These are phyloP conservation scores for Physocephala rufipes DNA, from an alignment of 2,888 invertebrate species.

Conservation along the genomic window DNA sequence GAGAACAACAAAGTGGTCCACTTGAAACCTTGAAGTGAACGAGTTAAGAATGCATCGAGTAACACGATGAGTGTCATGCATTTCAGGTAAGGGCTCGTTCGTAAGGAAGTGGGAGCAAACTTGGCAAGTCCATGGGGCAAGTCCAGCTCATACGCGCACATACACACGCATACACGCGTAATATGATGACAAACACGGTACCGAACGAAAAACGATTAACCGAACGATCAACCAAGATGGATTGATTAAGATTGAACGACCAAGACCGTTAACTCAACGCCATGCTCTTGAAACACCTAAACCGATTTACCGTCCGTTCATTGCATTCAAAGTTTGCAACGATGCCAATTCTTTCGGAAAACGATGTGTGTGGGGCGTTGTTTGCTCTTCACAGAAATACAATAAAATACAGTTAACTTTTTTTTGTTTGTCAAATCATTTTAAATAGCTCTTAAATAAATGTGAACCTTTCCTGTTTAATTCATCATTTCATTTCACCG, in stretches of 20 bases:
- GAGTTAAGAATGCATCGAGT: too few species aligned
- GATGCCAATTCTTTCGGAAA: not conserved
- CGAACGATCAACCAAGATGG: too few species aligned
- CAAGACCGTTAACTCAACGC: not conserved
- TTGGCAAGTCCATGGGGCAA: too few species aligned
- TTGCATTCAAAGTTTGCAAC: not conserved
- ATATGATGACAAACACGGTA: not conserved
- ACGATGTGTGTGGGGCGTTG: conserved; percentile 18
- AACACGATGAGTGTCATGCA: too few species aligned
- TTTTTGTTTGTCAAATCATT: not conserved
- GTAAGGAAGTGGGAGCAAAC: too few species aligned
- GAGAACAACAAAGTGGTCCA: too few species aligned
- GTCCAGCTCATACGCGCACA: conserved; percentile 1
- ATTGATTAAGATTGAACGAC: too few species aligned
- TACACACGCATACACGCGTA: conserved; percentile 4
- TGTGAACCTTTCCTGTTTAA: too few species aligned
- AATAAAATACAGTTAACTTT: not conserved
- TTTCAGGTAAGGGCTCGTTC: too few species aligned
- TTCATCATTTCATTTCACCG: too few species aligned
- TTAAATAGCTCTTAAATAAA: not conserved
- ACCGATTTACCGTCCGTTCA: not conserved
- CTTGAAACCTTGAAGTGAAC: too few species aligned
- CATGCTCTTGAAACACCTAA: not conserved
- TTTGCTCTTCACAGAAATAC: conserved; percentile 5
- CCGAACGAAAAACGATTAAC: too few species aligned